These are phyloP conservation scores for Sparus aurata DNA, from an alignment of 2,797 vertebrate species.

Conservation along the genomic window DNA sequence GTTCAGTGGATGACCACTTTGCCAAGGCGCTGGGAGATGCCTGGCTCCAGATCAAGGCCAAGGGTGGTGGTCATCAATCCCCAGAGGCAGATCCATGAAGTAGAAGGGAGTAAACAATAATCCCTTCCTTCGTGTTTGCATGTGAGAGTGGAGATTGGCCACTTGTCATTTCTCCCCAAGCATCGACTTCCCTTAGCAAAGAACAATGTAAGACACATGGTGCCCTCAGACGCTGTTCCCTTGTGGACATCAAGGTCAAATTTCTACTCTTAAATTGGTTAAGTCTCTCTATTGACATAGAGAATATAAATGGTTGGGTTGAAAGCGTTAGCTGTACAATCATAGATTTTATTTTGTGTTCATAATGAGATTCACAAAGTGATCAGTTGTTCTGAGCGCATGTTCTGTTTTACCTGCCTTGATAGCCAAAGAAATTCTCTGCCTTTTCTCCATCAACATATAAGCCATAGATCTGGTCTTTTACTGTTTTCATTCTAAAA, in stretches of 20 bases:
- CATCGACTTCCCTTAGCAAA: slow-evolving; percentile 72
- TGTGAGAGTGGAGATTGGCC: slow-evolving; percentile 52
- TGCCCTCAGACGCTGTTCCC: slow-evolving; percentile 49
- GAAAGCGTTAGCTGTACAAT: slow-evolving; percentile 56
- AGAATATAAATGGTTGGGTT: slow-evolving; percentile 33
- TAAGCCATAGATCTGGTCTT: slow-evolving; percentile 75
- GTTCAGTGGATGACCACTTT: slow-evolving; percentile 98
- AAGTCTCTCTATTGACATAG: slow-evolving; percentile 17
- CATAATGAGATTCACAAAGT: slow-evolving; percentile 43
- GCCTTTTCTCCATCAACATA: slow-evolving; percentile 71
- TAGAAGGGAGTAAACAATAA: slow-evolving; percentile 83
- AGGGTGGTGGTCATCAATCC: slow-evolving; percentile 82
- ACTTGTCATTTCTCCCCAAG: slow-evolving; percentile 62
- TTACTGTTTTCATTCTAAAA: slow-evolving; percentile 46
- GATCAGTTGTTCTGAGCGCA: slow-evolving; percentile 33
- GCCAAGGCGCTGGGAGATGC: slow-evolving; percentile 97
- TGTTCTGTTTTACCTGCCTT: slow-evolving; percentile 70
- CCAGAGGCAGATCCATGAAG: slow-evolving; percentile 89
- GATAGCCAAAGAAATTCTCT: slow-evolving; percentile 94
- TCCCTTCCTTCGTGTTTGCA: slow-evolving; percentile 51
- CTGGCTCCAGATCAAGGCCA: slow-evolving; percentile 97
- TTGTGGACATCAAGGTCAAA: slow-evolving; percentile 47
- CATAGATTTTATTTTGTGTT: slow-evolving; percentile 45
- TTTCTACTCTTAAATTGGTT: slow-evolving; percentile 47
- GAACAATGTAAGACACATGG: slow-evolving; percentile 70